A percentile compares a stretch with the other conserved stretches of the same genome.
phyloP scores from a whole-genome alignment of 2,113 vertebrate species.

The Nycticryphes semicollaris region DNA sequence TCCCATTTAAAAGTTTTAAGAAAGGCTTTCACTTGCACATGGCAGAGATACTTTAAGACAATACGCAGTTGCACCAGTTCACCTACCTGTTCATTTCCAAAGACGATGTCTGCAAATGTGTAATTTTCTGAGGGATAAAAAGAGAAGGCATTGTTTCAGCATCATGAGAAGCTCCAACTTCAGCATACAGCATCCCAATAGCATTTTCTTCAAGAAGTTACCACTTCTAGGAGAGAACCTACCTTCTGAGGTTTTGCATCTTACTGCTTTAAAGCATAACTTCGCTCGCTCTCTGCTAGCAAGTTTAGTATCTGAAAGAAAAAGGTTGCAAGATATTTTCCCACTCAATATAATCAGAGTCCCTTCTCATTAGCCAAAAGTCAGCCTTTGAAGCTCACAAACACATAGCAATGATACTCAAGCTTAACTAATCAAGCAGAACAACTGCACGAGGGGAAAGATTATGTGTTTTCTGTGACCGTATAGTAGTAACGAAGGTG shows the following conservation, averaged over 20 bases:
- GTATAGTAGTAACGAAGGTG: neutral
- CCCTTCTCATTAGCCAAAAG: neutral
- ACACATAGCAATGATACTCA: neutral
- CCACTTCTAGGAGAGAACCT: neutral
- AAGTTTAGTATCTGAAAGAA: conserved; percentile 87
- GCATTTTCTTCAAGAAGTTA: neutral
- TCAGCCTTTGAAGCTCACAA: neutral
- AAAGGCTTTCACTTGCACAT: neutral
- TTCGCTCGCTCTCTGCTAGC: conserved; percentile 90
- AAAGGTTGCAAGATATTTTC: neutral
- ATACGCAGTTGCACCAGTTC: neutral
- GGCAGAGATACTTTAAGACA: neutral
- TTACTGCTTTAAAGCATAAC: conserved; percentile 89
- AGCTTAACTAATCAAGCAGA: neutral
- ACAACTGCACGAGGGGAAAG: neutral
- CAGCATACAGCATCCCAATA: neutral
- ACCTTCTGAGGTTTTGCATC: conserved; percentile 86
- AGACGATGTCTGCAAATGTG: conserved; percentile 92
- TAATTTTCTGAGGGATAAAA: conserved; percentile 75
- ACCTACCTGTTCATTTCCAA: conserved; percentile 92
- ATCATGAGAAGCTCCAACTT: neutral
- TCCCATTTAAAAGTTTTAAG: neutral
- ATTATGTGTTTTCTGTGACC: neutral
- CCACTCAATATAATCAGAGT: neutral
- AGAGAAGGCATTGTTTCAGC: conserved; percentile 5